Conservation (phyloP, 1,140 invertebrate species). For the Coelopa frigida region DNA sequence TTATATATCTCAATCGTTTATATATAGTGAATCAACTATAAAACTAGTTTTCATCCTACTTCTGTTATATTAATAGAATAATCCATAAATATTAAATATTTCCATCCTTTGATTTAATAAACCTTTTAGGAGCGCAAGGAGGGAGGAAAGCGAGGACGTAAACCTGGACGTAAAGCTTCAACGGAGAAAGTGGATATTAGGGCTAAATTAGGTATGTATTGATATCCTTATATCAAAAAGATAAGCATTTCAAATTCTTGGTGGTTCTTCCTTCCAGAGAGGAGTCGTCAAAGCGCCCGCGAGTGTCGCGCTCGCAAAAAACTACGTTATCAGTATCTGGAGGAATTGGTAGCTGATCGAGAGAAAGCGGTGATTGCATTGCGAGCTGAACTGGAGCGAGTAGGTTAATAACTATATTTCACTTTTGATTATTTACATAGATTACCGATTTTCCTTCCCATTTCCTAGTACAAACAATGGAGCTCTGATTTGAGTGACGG, state of each 20-base stretch:
- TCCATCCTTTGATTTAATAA: not conserved
- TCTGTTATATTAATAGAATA: not conserved
- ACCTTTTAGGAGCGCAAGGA: conserved; percentile 56
- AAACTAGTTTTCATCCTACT: not conserved
- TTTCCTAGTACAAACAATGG: conserved; percentile 72
- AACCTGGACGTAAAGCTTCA: conserved; percentile 76
- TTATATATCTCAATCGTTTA: too few relatives aligned
- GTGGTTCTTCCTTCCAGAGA: conserved; percentile 56
- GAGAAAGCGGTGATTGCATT: conserved; percentile 90
- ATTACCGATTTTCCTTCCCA: conserved; percentile 12
- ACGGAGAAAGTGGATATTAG: conserved; percentile 86
- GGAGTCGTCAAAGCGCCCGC: conserved; percentile 91
- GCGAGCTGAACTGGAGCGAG: conserved; percentile 84
- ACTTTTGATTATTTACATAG: conserved; percentile 1
- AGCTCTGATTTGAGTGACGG: conserved; percentile 72
- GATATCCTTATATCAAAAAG: not conserved
- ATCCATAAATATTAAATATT: not conserved
- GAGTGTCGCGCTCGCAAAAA: conserved; percentile 97
- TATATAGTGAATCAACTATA: not conserved
- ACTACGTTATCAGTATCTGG: conserved; percentile 92
- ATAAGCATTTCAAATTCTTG: conserved; percentile 11
- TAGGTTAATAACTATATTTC: conserved; percentile 47
- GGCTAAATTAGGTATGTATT: conserved; percentile 75
- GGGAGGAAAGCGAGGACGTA: conserved; percentile 76
- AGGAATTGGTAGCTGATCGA: conserved; percentile 87